A percentile compares a stretch with the other conserved stretches of the same genome.
phyloP scores from a whole-genome alignment of 2,113 vertebrate species.

The Ariopsis seemanni region DNA sequence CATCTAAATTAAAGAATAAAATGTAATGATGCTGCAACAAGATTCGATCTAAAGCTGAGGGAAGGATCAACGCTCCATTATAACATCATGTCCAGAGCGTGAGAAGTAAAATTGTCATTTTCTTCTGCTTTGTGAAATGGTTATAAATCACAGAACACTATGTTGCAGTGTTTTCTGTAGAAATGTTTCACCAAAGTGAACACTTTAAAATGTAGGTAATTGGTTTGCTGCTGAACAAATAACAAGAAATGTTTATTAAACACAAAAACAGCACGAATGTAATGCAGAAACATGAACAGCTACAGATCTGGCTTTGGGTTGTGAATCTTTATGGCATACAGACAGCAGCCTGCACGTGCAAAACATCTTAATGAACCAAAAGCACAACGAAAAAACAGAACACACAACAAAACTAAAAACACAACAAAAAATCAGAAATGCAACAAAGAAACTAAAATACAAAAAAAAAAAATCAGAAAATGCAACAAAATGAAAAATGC shows the following conservation, averaged over 20 bases:
- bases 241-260: background rate
- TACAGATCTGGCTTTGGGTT: slow-evolving; percentile 17
- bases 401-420: background rate
- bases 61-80: background rate
- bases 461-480: background rate
- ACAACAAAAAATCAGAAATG: background rate
- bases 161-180: background rate
- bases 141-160: background rate
- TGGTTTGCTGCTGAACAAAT: background rate
- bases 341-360: background rate
- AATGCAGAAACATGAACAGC: background rate
- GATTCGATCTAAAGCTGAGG: background rate
- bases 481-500: background rate
- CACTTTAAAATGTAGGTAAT: background rate
- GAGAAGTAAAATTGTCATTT: background rate
- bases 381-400: background rate
- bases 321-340: background rate
- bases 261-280: background rate
- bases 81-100: background rate
- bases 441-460: background rate
- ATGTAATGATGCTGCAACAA: background rate
- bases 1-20: background rate
- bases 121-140: background rate
- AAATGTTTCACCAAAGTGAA: background rate
- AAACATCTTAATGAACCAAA: background rate